phyloP scores from a whole-genome alignment of 2,888 invertebrate genomes.

The Drosophila paracracens region DNA sequence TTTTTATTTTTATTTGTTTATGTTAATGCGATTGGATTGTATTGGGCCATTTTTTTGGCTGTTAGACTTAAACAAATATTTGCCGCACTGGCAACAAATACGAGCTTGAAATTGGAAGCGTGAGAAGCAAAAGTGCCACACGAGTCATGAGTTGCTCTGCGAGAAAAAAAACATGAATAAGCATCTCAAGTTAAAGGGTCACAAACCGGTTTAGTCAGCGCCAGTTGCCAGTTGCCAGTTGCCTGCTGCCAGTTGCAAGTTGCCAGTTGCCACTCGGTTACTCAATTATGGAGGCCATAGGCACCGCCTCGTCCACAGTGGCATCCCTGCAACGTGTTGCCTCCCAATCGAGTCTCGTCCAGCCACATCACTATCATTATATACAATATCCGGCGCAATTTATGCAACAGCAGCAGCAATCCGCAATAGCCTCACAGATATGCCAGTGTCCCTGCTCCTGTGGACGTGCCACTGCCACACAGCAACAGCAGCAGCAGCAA shows the following conservation, averaged over 20 bases:
- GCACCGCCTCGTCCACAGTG: slow-evolving; percentile 28
- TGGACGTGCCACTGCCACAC: slow-evolving; percentile 55
- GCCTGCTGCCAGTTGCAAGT: slow-evolving; percentile 19
- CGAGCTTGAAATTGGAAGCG: slow-evolving; percentile 65
- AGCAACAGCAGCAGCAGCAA: slow-evolving; percentile 53
- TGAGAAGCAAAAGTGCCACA: slow-evolving; percentile 60
- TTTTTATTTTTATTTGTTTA: slow-evolving; percentile 61
- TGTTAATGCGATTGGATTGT: slow-evolving; percentile 66
- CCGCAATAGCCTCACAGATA: slow-evolving; percentile 39
- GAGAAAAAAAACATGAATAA: slow-evolving; percentile 64
- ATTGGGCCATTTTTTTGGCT: slow-evolving; percentile 55
- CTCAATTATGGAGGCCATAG: slow-evolving; percentile 47
- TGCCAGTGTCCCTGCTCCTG: slow-evolving; percentile 74
- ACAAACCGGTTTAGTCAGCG: slow-evolving; percentile 78
- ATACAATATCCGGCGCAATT: slow-evolving; percentile 82
- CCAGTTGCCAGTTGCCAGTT: slow-evolving; percentile 56
- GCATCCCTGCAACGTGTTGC: slow-evolving; percentile 84
- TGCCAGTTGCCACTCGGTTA: slow-evolving; percentile 34
- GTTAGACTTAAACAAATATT: slow-evolving; percentile 32
- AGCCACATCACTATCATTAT: slow-evolving; percentile 84
- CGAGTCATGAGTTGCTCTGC: slow-evolving; percentile 5
- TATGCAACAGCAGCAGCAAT: slow-evolving; percentile 40
- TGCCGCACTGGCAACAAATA: slow-evolving; percentile 70
- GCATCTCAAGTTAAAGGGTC: slow-evolving; percentile 79
- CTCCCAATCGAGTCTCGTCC: slow-evolving; percentile 89